These are phyloP conservation scores for Syngnathus rostellatus DNA, from an alignment of 2,797 vertebrate genomes.

Conservation along the genomic window DNA sequence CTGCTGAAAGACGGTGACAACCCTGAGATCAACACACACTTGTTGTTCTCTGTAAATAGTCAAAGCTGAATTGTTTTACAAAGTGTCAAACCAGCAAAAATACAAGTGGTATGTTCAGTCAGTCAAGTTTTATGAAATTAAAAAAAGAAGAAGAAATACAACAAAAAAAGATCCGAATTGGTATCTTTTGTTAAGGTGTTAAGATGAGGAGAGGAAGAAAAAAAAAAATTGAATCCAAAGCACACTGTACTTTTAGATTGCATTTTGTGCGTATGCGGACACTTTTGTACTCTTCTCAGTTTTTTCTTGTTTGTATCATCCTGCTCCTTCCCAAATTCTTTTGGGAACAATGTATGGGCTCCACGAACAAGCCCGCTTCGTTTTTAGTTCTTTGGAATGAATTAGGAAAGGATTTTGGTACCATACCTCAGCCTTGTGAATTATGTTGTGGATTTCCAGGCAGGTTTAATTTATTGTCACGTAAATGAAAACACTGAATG, in stretches of 20 bases:
- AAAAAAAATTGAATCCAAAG: slow-evolving; percentile 76
- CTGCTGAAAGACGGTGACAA: slow-evolving; percentile 59
- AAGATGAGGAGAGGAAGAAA: slow-evolving; percentile 25
- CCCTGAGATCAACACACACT: slow-evolving; percentile 17
- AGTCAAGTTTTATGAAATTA: slow-evolving; percentile 57
- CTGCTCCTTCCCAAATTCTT: slow-evolving; percentile 58
- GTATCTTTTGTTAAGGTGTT: slow-evolving; percentile 57
- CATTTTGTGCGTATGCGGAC: slow-evolving; percentile 67
- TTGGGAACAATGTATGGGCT: slow-evolving; percentile 15
- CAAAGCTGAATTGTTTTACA: slow-evolving; percentile 75
- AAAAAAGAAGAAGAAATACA: slow-evolving; percentile 23
- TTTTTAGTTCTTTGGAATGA: slow-evolving; percentile 60
- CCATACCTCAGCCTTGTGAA: slow-evolving; percentile 96
- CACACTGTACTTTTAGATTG: slow-evolving; percentile 78
- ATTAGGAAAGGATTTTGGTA: slow-evolving; percentile 79
- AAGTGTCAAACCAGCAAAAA: slow-evolving; percentile 83
- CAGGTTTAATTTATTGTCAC: slow-evolving; percentile 74
- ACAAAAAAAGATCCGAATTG: slow-evolving; percentile 32
- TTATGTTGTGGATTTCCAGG: slow-evolving; percentile 79
- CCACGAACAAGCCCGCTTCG: not conserved
- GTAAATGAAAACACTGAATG: slow-evolving; percentile 22
- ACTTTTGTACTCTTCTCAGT: slow-evolving; percentile 66
- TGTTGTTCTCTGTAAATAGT: slow-evolving; percentile 71
- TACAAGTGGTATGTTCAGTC: slow-evolving; percentile 44
- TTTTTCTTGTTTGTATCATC: slow-evolving; percentile 57